Evolutionary conservation across 2,113 vertebrate genomes (phyloP).

Genomic region (Rutilus rutilus): DNA sequence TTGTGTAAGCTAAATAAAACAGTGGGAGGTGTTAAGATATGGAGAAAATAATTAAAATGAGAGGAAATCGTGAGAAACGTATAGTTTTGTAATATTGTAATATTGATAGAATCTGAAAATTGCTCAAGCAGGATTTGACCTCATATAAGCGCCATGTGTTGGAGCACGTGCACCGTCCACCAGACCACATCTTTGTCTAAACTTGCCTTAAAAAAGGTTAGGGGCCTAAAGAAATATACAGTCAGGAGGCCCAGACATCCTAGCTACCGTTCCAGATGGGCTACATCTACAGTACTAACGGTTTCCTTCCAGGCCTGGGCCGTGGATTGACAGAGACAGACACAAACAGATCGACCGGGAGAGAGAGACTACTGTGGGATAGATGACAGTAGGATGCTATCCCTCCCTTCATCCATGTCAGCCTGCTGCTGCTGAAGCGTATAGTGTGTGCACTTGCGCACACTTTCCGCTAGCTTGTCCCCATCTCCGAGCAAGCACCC

Average conservation of each 20-base stretch:
- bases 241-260: neutral
- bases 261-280: neutral
- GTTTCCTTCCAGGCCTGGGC: constrained; percentile 10
- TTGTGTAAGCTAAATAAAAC: neutral
- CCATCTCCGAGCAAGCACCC: constrained; percentile 54
- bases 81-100: neutral
- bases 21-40: neutral
- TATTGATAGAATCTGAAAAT: neutral
- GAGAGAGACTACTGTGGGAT: neutral
- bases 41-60: neutral
- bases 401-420: constrained; percentile 57
- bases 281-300: constrained; percentile 1
- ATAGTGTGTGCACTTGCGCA: constrained; percentile 59
- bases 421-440: constrained; percentile 53
- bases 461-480: constrained; percentile 63
- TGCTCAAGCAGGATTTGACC: neutral
- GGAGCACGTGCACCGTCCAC: neutral
- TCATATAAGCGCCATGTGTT: neutral
- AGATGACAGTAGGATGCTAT: constrained; percentile 41
- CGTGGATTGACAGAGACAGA: neutral
- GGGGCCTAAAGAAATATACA: constrained; percentile 35
- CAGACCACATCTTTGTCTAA: neutral
- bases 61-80: neutral
- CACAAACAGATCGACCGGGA: neutral
- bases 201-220: constrained; percentile 19